Evolutionary conservation across 2,797 vertebrate genomes (phyloP).

Genomic region (Argya squamiceps): DNA sequence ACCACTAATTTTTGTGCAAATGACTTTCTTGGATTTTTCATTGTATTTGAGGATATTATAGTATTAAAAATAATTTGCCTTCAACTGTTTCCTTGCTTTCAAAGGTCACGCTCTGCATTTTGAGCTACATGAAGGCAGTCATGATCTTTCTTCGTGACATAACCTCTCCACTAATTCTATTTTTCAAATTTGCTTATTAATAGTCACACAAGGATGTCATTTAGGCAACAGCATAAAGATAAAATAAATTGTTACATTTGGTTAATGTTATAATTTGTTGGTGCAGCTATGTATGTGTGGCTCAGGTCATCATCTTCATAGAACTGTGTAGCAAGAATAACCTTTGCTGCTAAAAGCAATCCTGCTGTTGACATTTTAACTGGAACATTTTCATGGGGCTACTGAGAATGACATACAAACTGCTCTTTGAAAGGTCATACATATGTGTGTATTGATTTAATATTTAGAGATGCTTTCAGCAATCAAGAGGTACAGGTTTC

Average conservation of each 20-base stretch:
- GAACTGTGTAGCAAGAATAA: background rate
- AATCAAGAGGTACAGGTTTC: conserved; percentile 31
- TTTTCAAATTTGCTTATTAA: background rate
- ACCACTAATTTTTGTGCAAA: background rate
- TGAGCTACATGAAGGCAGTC: background rate
- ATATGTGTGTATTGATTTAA: conserved; percentile 35
- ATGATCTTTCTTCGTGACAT: background rate
- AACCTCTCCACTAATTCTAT: background rate
- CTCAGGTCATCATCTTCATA: background rate
- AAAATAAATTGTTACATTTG: background rate
- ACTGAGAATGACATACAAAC: background rate
- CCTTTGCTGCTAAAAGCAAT: background rate
- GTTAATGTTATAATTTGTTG: background rate
- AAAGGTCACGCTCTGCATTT: background rate
- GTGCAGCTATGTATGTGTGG: background rate
- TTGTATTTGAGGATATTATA: background rate
- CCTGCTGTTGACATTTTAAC: conserved; percentile 26
- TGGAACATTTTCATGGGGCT: background rate
- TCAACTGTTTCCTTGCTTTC: background rate
- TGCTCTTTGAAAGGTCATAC: conserved; percentile 23
- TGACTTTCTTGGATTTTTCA: background rate
- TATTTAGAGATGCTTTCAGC: conserved; percentile 49
- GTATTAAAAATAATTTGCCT: background rate
- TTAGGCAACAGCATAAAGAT: background rate
- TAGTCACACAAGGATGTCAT: background rate